Conservation (phyloP, 2,888 invertebrate genomes). For the Spodoptera picta region DNA sequence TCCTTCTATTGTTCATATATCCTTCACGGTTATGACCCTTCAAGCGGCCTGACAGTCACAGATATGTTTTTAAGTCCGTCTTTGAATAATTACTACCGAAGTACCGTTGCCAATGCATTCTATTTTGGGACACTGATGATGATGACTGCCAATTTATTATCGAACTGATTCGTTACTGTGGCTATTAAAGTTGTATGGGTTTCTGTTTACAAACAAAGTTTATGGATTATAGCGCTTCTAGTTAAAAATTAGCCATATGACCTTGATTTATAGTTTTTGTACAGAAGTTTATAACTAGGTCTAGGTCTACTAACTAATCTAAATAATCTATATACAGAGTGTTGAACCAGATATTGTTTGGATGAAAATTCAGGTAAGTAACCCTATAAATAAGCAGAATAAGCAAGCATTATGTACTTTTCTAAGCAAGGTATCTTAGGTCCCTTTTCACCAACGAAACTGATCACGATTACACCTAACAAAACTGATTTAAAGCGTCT, state of each 20-base stretch:
- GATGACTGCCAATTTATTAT: conserved; percentile 3
- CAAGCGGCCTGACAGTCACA: not conserved
- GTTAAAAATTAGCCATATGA: too few species aligned
- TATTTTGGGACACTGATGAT: conserved; percentile 3
- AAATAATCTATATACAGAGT: too few species aligned
- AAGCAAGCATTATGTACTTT: too few species aligned
- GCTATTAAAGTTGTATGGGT: not conserved
- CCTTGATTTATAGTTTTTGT: too few species aligned
- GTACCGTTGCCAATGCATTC: conserved; percentile 8
- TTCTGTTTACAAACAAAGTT: conserved; percentile 17
- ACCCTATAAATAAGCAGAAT: too few species aligned
- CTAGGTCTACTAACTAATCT: too few species aligned
- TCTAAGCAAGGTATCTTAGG: too few species aligned
- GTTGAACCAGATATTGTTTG: not conserved
- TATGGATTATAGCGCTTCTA: too few species aligned
- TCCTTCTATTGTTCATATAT: not conserved
- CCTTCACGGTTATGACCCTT: not conserved
- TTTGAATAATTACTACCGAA: not conserved
- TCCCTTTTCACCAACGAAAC: too few species aligned
- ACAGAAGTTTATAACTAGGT: too few species aligned
- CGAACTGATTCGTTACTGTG: not conserved
- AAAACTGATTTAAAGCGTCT: too few species aligned
- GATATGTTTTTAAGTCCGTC: not conserved
- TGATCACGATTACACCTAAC: too few species aligned
- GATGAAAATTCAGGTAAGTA: conserved; percentile 27